Conservation (phyloP, 2,113 vertebrate genomes). For the Scolopax mira region DNA sequence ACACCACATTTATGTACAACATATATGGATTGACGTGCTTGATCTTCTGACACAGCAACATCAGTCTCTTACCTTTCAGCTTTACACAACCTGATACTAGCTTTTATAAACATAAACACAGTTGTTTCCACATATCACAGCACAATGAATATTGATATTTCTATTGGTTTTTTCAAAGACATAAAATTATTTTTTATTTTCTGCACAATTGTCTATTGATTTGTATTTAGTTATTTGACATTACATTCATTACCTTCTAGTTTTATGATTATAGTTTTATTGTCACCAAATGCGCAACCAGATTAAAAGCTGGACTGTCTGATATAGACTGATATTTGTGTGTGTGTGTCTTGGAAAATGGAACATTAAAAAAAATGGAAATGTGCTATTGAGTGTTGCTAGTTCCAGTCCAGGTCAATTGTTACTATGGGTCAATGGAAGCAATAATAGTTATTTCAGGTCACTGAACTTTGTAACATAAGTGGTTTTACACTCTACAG, state of each 20-base stretch:
- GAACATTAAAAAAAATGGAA: not conserved
- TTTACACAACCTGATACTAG: not conserved
- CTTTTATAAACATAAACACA: not conserved
- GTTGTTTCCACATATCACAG: not conserved
- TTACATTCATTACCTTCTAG: not conserved
- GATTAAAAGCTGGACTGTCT: not conserved
- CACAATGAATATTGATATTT: not conserved
- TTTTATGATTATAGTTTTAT: not conserved
- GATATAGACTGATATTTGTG: not conserved
- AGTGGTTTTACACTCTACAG: not conserved
- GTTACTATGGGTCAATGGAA: conserved; percentile 8
- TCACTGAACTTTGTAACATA: not conserved
- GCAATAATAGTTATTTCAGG: conserved; percentile 16
- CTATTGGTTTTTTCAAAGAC: not conserved
- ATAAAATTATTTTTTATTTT: not conserved
- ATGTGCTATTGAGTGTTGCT: not conserved
- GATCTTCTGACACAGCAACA: not conserved
- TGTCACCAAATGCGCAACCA: not conserved
- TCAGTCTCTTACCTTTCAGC: not conserved
- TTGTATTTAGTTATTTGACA: conserved; percentile 4
- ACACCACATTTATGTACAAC: not conserved
- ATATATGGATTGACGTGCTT: not conserved
- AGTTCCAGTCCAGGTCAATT: not conserved
- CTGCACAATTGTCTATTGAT: not conserved
- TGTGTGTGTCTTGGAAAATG: not conserved